Evolutionary conservation across 2,113 vertebrate species (phyloP).

Genomic region (Colaptes auratus): DNA sequence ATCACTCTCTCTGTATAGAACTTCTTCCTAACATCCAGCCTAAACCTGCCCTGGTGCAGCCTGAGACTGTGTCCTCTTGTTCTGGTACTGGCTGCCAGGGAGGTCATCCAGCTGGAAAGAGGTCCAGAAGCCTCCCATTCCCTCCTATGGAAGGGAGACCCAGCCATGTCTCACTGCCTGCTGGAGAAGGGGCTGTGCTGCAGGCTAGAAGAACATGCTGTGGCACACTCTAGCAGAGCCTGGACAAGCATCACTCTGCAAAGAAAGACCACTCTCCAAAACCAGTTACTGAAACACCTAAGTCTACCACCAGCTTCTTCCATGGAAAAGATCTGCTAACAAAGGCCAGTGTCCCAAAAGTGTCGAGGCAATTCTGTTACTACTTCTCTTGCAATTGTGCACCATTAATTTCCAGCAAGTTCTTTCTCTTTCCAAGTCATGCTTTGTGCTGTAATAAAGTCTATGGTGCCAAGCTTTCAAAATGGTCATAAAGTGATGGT

Average conservation of each 20-base stretch:
- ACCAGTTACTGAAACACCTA: not conserved
- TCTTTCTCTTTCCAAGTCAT: not conserved
- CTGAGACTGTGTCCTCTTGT: too few relatives aligned
- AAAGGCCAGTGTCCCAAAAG: not conserved
- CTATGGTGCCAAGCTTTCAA: not conserved
- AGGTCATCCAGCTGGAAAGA: not conserved
- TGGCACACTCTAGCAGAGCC: not conserved
- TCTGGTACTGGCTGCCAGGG: too few relatives aligned
- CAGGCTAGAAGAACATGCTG: rapidly evolving
- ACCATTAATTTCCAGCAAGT: not conserved
- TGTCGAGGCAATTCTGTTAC: not conserved
- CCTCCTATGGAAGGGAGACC: too few relatives aligned
- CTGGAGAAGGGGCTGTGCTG: rapidly evolving
- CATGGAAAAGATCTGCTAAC: not conserved
- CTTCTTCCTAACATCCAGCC: too few relatives aligned
- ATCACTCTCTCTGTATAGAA: too few relatives aligned
- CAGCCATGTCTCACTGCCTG: rapidly evolving
- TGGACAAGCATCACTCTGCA: rapidly evolving
- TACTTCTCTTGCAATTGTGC: not conserved
- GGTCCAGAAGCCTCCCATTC: too few relatives aligned
- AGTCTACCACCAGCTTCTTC: not conserved
- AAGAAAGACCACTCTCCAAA: not conserved
- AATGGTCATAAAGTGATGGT: not conserved
- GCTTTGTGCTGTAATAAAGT: not conserved
- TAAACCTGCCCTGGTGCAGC: too few relatives aligned